Evolutionary conservation across 2,888 invertebrate species (phyloP), one percentile per base, ranked within the genome.

Genomic region (Chrysolina haemoptera): DNA sequence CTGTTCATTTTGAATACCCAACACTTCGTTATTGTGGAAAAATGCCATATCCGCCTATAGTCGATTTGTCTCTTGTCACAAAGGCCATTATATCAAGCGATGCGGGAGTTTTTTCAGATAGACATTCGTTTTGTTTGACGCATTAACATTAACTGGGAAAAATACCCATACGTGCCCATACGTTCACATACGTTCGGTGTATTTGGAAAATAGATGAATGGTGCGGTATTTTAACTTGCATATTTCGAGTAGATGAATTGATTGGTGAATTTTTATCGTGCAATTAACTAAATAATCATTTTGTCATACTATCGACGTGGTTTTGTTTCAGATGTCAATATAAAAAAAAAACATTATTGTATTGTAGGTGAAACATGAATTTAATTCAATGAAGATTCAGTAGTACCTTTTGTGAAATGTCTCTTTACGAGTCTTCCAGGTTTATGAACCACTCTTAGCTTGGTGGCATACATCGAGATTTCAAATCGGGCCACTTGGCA

Each of bases 1-100:
- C 59, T 59, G 59, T 59, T 35, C 59, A 59, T 59, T 59, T 68
- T 35, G 53, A 22, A 73, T 65, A 70, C 73, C 59, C 59, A 20
- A 18, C 53, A 59, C 59, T 27, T 65, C 64, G 73, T 73, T 73
- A 73, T 70, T 70, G 68, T 59, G 71, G 73, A 67, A 73, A 75
- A 73, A 76, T 73, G 66, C 71, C 68, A 71, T 70, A 73, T 76
- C 73, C 73, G 62, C 66, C 73, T 65, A 76, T 71, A 68, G 70
- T 70, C 70, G 73, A 74, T 74, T 65, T 73, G 71, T 76, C 76
- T 73, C 73, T 68, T 76, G 76, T 76, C 76, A 71, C 73, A 69
- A 59, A 65, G 62, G 62, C 76, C 68, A 76, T 76, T 76, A 76
- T 71, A 62, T 70, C 50, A 65, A 70, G 73, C 68, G 70, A 64